Conservation (phyloP, 2,113 vertebrate species). For the Eubucco bourcierii region DNA sequence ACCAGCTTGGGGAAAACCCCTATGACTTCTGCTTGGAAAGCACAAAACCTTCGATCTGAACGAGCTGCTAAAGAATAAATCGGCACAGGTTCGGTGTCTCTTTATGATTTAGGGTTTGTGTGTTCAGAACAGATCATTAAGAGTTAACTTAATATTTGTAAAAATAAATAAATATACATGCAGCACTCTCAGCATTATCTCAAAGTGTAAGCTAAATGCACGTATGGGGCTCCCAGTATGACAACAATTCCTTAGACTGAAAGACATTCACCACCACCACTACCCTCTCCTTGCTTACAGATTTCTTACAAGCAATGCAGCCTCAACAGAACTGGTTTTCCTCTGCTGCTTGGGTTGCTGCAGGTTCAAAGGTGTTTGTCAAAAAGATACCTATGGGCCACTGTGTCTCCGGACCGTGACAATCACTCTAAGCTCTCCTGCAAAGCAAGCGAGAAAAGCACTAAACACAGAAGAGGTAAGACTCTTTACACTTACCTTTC, state of each 20-base stretch:
- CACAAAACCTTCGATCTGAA: not conserved
- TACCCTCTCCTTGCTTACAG: not conserved
- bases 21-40: not conserved
- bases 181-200: not conserved
- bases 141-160: not conserved
- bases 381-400: not conserved
- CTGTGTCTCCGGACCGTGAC: too few relatives aligned
- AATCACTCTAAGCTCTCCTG: not conserved
- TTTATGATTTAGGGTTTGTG: not conserved
- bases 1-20: not conserved
- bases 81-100: not conserved
- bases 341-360: not conserved
- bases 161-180: not conserved
- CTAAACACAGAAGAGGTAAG: not conserved
- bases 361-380: not conserved
- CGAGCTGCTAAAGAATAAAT: not conserved
- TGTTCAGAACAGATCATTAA: not conserved
- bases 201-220: not conserved
- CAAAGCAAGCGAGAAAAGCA: not conserved
- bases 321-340: not conserved
- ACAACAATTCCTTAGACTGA: not conserved
- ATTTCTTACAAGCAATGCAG: not conserved
- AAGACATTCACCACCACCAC: not conserved
- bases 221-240: not conserved
- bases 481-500: conserved; percentile 85